A percentile compares a stretch with the other conserved stretches of the same genome.
These are phyloP conservation scores for Bufo bufo DNA, from an alignment of 2,113 vertebrate genomes.

Conservation along the genomic window DNA sequence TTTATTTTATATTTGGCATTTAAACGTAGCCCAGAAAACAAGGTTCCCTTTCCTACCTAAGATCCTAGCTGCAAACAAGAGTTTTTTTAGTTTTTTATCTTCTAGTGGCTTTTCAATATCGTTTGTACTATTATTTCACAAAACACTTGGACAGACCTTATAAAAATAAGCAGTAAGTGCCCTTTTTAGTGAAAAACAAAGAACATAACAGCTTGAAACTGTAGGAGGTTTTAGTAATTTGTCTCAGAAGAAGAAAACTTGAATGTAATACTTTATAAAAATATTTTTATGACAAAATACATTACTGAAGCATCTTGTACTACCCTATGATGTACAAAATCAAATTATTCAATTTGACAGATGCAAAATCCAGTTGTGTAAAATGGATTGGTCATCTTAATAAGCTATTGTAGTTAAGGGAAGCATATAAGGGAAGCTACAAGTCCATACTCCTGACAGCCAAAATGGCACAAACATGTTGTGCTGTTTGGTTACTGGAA, in stretches of 20 bases:
- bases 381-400: not conserved
- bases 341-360: not conserved
- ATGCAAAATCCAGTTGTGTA: not conserved
- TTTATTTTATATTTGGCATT: slow-evolving; percentile 3
- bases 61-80: not conserved
- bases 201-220: slow-evolving; percentile 24
- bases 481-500: too few relatives aligned
- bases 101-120: not conserved
- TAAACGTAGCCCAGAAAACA: not conserved
- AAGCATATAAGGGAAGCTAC: too few relatives aligned
- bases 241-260: not conserved
- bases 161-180: slow-evolving; percentile 28
- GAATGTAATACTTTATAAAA: not conserved
- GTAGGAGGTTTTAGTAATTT: slow-evolving; percentile 40
- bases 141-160: slow-evolving; percentile 19
- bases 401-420: too few relatives aligned
- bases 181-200: slow-evolving; percentile 5
- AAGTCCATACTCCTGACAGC: too few relatives aligned
- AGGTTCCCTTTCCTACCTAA: not conserved
- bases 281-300: not conserved
- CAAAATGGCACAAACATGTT: too few relatives aligned
- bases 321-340: not conserved
- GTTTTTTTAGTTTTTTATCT: not conserved
- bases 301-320: not conserved
- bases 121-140: not conserved